Evolutionary conservation across 2,797 vertebrate genomes (phyloP).

Genomic region (Distichodus sexfasciatus): DNA sequence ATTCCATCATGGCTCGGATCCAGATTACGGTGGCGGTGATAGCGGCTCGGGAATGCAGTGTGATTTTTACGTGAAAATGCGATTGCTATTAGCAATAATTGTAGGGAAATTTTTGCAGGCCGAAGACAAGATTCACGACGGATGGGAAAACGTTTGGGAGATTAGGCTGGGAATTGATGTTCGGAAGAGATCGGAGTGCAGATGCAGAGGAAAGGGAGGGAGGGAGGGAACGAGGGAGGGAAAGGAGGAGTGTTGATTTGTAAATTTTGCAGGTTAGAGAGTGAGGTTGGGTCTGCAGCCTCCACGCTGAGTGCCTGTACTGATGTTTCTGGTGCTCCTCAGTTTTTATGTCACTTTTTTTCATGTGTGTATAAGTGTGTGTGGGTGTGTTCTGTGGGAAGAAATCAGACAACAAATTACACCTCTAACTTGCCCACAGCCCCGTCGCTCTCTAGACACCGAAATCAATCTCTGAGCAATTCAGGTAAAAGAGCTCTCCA

Average conservation of each 20-base stretch:
- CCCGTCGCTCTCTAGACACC: constrained; percentile 54
- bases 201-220: neutral
- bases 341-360: constrained; percentile 20
- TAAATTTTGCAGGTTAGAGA: neutral
- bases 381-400: constrained; percentile 39
- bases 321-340: constrained; percentile 18
- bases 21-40: too few relatives aligned
- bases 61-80: too few relatives aligned
- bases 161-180: neutral
- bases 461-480: constrained; percentile 56
- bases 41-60: too few relatives aligned
- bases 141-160: neutral
- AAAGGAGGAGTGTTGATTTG: neutral
- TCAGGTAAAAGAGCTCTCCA: constrained; percentile 58
- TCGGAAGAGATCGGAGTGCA: neutral
- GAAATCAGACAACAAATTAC: constrained; percentile 63
- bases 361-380: neutral
- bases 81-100: too few relatives aligned
- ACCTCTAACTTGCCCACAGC: constrained; percentile 52
- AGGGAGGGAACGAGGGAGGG: neutral
- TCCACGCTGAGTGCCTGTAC: constrained; percentile 35
- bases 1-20: too few relatives aligned
- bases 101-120: neutral
- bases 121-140: too few relatives aligned
- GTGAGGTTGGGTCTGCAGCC: neutral